Conservation (phyloP, 2,797 vertebrate species). For the Emys orbicularis region DNA sequence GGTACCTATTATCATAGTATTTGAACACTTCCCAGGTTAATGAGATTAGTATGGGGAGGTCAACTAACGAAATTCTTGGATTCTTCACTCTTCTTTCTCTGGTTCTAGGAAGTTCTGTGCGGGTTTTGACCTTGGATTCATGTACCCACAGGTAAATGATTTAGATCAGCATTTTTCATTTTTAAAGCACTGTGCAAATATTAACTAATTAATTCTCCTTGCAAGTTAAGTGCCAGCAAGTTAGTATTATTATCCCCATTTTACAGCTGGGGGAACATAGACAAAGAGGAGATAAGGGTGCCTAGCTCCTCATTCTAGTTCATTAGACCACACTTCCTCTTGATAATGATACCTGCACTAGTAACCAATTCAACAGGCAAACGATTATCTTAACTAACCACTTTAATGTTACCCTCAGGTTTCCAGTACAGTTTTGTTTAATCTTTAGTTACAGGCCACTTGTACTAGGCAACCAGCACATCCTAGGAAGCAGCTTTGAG, state of each 20-base stretch:
- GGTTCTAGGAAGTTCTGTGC: fast-evolving
- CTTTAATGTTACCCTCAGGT: not conserved
- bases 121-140: not conserved
- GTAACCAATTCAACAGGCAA: not conserved
- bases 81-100: not conserved
- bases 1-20: fast-evolving
- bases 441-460: not conserved
- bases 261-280: not conserved
- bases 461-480: not conserved
- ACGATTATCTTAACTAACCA: not conserved
- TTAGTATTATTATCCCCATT: not conserved
- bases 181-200: not conserved
- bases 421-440: not conserved
- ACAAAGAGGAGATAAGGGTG: not conserved
- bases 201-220: conserved; percentile 9
- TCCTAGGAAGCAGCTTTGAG: not conserved
- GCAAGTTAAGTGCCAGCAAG: not conserved
- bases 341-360: not conserved
- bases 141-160: not conserved
- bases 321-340: not conserved
- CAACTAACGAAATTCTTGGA: fast-evolving
- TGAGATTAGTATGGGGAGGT: not conserved
- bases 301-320: not conserved
- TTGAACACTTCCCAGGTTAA: not conserved
- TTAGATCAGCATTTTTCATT: not conserved